Base-by-base conservation (phyloP, 1,140 invertebrate genomes). In the Phthorimaea operculella region DNA sequence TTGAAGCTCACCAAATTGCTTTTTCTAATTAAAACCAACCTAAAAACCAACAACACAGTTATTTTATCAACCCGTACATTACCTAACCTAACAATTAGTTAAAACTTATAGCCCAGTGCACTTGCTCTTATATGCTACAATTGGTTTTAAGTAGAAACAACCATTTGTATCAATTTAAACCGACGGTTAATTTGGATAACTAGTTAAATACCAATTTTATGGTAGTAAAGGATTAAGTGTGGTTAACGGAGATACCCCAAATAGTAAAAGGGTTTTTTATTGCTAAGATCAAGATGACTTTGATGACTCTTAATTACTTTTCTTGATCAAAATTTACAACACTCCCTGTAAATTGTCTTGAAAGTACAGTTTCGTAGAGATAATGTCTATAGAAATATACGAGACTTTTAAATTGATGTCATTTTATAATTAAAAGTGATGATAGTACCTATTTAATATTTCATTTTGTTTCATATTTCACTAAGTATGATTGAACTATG, bases 201-300 rank as follows among this genome's bases (percentile, higher is more conserved):
- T 78, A 80, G 76, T 70, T 78, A 77, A 83, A 83, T 76, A 80
- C 72, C 78, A 79, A 78, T 83, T 83, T 76, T 78, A 79, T 75
- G 75, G 74, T 56, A 61, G 59, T 57, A 62, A 51, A 66, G 62
- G 66, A 69, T 72, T 69, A 66, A 28, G 68, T 76, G 71, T 67
- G 76, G 73, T 62, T 59, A 55, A 45, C 60, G 21, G 11, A 18
- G 48, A 52, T 51, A 63, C 59, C 49, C 54, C 53, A 64, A 74
- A 28, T 28, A 28, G 21, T 28, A 28, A 28, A 28, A 75, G 71
- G 73, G 77, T 66, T 74, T 72, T 78, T 76, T 83, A 76, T 70
- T 76, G 66, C 62, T 66, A 57, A 66, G 59, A 65, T 59, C 62
- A 64, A 64, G 39, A 59, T 51, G 56, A 62, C 59, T 64, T n/a